Conservation (phyloP, 2,113 vertebrate genomes). For the Trichomycterus rosablanca region DNA sequence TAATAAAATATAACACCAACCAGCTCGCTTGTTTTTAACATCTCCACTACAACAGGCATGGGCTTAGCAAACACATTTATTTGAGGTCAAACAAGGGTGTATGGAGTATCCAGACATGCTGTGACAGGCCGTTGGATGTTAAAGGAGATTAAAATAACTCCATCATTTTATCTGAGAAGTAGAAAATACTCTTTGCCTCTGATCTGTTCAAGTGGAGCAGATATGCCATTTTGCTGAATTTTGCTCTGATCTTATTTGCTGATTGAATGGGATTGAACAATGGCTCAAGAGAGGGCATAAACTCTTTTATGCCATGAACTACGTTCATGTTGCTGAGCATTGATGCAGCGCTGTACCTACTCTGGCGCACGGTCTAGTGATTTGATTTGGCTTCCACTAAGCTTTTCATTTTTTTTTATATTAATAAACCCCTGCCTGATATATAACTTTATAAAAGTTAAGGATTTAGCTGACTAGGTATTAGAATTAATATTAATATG, state of each 20-base stretch:
- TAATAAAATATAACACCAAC: too few species aligned
- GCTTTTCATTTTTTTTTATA: slow-evolving; percentile 14
- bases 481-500: not conserved
- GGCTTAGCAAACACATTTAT: not conserved
- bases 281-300: not conserved
- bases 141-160: slow-evolving; percentile 23
- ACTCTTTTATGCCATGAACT: slow-evolving; percentile 3
- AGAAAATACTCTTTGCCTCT: slow-evolving; percentile 1
- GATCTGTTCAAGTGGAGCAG: slow-evolving; percentile 5
- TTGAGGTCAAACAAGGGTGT: not conserved
- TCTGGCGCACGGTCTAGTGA: slow-evolving; percentile 1
- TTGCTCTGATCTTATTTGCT: slow-evolving; percentile 18
- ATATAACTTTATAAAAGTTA: not conserved
- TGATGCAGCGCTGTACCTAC: not conserved
- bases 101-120: not conserved
- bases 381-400: slow-evolving; percentile 7
- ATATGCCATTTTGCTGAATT: slow-evolving; percentile 14
- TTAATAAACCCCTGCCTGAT: slow-evolving; percentile 6
- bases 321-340: not conserved
- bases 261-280: slow-evolving; percentile 21
- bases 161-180: not conserved
- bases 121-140: slow-evolving; percentile 9
- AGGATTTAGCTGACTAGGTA: not conserved
- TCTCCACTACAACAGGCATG: not conserved
- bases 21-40: too few species aligned